Base-by-base conservation (phyloP, 2,113 vertebrate genomes). In the Baryphthengus martii region DNA sequence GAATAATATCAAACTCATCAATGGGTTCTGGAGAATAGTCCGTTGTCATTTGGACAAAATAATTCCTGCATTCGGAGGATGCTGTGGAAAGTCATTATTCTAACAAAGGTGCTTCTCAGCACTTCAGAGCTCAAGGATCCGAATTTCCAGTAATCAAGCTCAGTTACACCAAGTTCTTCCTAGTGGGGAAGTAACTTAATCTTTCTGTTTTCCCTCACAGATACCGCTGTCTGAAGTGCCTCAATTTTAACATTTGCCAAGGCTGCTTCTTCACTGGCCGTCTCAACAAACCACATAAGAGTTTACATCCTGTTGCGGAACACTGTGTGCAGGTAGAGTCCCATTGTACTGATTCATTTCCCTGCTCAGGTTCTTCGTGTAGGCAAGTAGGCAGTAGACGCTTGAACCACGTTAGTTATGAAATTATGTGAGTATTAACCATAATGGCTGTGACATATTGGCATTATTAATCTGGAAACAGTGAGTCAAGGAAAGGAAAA, bases 161-260 rank as follows among this genome's bases (percentile, higher is more conserved):
- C 25, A 26, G n/a, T 42, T 80, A n/a, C 42, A 86, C 26, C 16
- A 82, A 58, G 56, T 39, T 39, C 35, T 58, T 28, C 25, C 47
- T 44, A 35, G 33, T 67, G 24, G 29, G 20, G 9, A 49, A 80
- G 17, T 13, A 74, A 68, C 83, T 37, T 45, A 42, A 20, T 39
- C 2, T 16, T 84, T 91, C 55, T 58, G 6, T 61, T 90, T 83
- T 81, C 37, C 59, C 71, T 85, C 76, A 37, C 93, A 99, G 99
- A 95, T 99, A 98, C 96, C 96, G 95, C 74, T 99, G 99, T 96
- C 93, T 98, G 88, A 99, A 98, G 94, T 99, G 99, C 93, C 94
- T 98, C 56, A 98, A 98, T 90, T 97, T 99, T 88, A 98, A 99
- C 59, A 92, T 99, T 94, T 99, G 99, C 95, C 98, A 99, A 92